phyloP scores from a whole-genome alignment of 2,797 vertebrate species.

The Manis pentadactyla region DNA sequence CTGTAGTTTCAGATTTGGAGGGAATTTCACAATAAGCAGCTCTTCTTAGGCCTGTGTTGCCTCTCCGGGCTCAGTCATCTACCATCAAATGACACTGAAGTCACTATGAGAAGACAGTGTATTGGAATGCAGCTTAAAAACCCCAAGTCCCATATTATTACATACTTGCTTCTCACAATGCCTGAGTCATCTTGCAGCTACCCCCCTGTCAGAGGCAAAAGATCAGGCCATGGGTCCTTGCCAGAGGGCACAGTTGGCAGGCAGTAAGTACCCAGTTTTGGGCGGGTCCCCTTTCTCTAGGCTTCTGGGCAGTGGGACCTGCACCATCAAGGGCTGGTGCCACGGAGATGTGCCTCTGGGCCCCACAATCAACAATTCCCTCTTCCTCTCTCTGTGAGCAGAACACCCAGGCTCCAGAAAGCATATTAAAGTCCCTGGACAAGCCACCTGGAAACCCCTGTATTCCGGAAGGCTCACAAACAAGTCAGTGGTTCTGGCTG shows the following conservation, averaged over 20 bases:
- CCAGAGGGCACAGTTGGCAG: not conserved
- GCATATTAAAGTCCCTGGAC: not conserved
- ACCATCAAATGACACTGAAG: not conserved
- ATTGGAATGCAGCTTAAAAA: not conserved
- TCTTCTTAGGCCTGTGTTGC: not conserved
- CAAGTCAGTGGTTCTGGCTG: not conserved
- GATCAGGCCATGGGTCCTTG: not conserved
- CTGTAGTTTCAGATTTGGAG: not conserved
- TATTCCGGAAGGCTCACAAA: not conserved
- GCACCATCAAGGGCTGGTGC: not conserved
- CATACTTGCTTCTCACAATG: not conserved
- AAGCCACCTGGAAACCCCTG: not conserved
- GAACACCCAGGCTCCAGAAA: not conserved
- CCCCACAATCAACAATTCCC: not conserved
- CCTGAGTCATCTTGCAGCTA: not conserved
- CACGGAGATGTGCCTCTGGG: rapidly evolving
- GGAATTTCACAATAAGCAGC: not conserved
- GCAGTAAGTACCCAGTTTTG: not conserved
- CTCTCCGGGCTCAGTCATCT: not conserved
- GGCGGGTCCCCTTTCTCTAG: not conserved
- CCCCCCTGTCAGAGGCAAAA: not conserved
- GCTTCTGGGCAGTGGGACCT: not conserved
- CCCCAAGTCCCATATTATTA: not conserved
- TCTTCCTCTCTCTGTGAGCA: not conserved
- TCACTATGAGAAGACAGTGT: not conserved